phyloP scores from a whole-genome alignment of 2,797 vertebrate species.

The Pipistrellus pipistrellus region DNA sequence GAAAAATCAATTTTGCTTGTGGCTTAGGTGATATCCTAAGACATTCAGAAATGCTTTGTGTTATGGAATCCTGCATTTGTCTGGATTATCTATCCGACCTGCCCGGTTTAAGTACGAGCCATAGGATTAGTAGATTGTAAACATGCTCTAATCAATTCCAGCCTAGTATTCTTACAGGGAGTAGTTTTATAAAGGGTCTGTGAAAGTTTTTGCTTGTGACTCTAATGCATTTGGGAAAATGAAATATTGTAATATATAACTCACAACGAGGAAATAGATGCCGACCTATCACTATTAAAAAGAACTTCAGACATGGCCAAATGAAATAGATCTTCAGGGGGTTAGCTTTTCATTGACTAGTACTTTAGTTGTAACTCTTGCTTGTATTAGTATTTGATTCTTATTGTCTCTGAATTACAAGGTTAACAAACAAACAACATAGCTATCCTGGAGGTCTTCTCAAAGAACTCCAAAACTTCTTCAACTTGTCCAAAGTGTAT shows the following conservation, averaged over 20 bases:
- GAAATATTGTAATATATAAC: background rate
- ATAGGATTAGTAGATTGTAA: background rate
- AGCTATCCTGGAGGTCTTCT: background rate
- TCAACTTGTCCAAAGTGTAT: background rate
- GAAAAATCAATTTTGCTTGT: conserved; percentile 77
- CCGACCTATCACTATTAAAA: conserved; percentile 22
- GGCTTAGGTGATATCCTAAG: conserved; percentile 54
- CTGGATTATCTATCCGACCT: conserved; percentile 14
- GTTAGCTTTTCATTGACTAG: background rate
- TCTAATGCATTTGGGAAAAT: background rate
- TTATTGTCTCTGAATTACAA: background rate
- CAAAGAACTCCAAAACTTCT: background rate
- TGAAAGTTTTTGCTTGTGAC: conserved; percentile 18
- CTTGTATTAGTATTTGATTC: background rate
- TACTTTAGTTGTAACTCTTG: conserved; percentile 40
- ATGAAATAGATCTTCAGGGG: background rate
- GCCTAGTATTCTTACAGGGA: background rate
- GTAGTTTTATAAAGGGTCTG: background rate
- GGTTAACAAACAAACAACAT: background rate
- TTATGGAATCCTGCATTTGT: conserved; percentile 20
- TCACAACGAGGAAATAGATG: background rate
- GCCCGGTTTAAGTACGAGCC: conserved; percentile 45
- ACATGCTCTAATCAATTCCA: background rate
- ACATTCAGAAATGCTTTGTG: conserved; percentile 55
- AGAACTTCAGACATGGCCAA: background rate